These are phyloP conservation scores for Lasiurus cinereus DNA, from an alignment of 2,113 vertebrate species.

Conservation along the genomic window DNA sequence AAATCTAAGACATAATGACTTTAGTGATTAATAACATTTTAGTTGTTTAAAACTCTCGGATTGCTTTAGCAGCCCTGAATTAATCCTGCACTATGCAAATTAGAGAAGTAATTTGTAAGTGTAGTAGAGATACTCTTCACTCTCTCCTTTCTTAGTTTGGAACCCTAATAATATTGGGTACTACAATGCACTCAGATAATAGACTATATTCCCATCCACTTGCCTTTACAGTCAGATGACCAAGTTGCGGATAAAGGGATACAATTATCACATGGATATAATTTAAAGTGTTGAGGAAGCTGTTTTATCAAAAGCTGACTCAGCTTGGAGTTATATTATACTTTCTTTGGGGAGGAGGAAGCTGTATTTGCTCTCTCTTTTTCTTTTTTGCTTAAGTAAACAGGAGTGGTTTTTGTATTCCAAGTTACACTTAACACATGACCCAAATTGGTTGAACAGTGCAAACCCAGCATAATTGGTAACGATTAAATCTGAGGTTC, in stretches of 20 bases:
- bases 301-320: background rate
- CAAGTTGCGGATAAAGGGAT: background rate
- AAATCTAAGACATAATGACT: slow-evolving; percentile 43
- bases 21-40: slow-evolving; percentile 56
- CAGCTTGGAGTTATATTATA: background rate
- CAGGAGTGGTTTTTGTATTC: background rate
- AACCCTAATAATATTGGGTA: background rate
- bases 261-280: background rate
- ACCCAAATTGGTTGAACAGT: background rate
- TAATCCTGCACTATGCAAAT: background rate
- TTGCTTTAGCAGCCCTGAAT: slow-evolving; percentile 20
- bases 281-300: background rate
- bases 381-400: background rate
- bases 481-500: background rate
- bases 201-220: background rate
- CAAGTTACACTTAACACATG: background rate
- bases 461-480: background rate
- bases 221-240: background rate
- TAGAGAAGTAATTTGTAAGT: background rate
- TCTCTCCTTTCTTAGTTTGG: background rate
- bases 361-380: background rate
- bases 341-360: background rate
- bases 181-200: background rate
- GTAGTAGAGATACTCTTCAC: background rate
- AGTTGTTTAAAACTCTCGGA: slow-evolving; percentile 53